These are phyloP conservation scores for Genyomyrus donnyi DNA, from an alignment of 2,113 vertebrate genomes.

Conservation along the genomic window DNA sequence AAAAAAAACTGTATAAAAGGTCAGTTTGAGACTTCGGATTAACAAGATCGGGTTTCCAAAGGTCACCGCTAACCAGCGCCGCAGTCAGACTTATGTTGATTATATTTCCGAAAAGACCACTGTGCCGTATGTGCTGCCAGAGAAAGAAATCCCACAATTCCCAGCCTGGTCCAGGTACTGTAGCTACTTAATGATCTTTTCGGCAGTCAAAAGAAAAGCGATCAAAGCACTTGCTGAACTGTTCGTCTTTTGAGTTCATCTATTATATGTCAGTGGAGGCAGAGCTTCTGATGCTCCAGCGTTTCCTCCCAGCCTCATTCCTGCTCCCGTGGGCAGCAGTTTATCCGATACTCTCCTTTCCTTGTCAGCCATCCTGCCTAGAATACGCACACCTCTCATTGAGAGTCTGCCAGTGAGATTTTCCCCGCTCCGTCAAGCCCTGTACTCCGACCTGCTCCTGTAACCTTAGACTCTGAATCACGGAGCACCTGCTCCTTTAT, in stretches of 20 bases:
- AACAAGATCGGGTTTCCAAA: neutral
- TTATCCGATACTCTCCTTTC: slow-evolving; percentile 56
- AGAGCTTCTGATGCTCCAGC: slow-evolving; percentile 55
- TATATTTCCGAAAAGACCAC: neutral
- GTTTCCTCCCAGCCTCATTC: slow-evolving; percentile 46
- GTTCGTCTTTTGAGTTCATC: slow-evolving; percentile 57
- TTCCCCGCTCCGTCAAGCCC: slow-evolving; percentile 25
- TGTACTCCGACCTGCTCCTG: slow-evolving; percentile 29
- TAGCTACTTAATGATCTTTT: neutral
- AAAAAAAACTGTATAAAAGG: neutral
- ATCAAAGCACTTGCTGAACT: slow-evolving; percentile 64
- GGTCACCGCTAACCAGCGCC: neutral
- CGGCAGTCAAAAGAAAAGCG: slow-evolving; percentile 10
- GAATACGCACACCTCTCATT: slow-evolving; percentile 52
- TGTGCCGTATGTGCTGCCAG: neutral
- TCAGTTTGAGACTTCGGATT: neutral
- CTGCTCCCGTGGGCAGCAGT: slow-evolving; percentile 47
- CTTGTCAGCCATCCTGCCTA: slow-evolving; percentile 63
- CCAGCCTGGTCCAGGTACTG: no score
- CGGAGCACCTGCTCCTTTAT: slow-evolving; percentile 38
- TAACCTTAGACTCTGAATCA: slow-evolving; percentile 61
- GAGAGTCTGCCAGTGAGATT: slow-evolving; percentile 22
- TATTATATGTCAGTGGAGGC: slow-evolving; percentile 61
- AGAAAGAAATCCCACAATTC: neutral
- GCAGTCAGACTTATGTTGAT: neutral